Base-by-base conservation (phyloP, 2,888 invertebrate species). In the Aplocera efformata region DNA sequence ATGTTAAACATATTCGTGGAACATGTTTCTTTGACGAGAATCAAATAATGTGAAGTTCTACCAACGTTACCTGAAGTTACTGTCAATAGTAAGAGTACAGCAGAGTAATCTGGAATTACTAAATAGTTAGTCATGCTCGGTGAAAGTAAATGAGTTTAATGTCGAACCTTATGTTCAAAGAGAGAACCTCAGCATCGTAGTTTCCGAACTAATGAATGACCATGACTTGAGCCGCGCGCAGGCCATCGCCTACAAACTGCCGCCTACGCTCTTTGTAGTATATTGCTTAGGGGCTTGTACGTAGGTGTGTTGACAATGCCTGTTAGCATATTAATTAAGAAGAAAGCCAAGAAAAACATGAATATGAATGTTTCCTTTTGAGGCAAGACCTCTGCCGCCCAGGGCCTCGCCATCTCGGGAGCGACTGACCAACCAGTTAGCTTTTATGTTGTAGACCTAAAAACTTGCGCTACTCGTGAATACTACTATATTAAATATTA, bases 261-360 rank as follows among this genome's bases (percentile, higher is more conserved):
- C 73, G 64, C 79, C 74, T 71, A 75, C 75, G 58, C 60, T 36
- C 32, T 50, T 48, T 44, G 56, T 59, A 61, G 55, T 60, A 56
- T 61, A 58, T 67, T 58, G 62, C 72, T 67, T 67, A 64, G 64
- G 62, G 69, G 55, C 60, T 54, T 57, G 58, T 54, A 63, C 60
- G 84, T 84, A 75, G 84, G 84, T 72, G 82, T 79, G 68, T 74
- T 74, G 78, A 83, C 83, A 81, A 83, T 83, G 79, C 74, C 73
- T 79, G 74, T 82, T 82, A 80, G 81, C 82, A 83, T 84, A 81
- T 82, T 84, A 83, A 85, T 85, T 84, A 81, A 76, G 77, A 84
- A 80, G 83, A 84, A 83, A 85, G 82, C 69, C 67, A 67, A 66
- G 65, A 73, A 78, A 78, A 75, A 79, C 73, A 77, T 79, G 74